These are phyloP conservation scores for Syngnathus acus DNA, from an alignment of 2,797 vertebrate genomes.

Conservation along the genomic window DNA sequence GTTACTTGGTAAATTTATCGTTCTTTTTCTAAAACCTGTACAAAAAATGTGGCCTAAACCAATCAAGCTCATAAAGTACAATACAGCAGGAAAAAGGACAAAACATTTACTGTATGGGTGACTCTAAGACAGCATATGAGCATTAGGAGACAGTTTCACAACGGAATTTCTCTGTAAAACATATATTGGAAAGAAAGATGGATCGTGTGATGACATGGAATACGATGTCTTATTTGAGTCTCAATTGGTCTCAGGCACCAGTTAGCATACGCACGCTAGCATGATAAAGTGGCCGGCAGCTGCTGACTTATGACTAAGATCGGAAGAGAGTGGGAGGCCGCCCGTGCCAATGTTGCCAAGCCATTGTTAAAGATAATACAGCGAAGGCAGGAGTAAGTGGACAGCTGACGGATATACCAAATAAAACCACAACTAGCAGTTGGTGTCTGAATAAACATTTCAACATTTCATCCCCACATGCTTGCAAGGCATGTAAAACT, in stretches of 20 bases:
- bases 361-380: conserved; percentile 47
- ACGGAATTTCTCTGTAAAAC: no score
- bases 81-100: no score
- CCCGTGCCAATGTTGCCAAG: conserved; percentile 64
- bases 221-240: conserved; percentile 14
- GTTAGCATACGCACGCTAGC: conserved; percentile 34
- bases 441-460: conserved; percentile 41
- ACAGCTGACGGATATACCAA: conserved; percentile 33
- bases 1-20: no score
- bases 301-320: conserved; percentile 74
- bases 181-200: no score
- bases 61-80: no score
- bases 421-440: conserved; percentile 48
- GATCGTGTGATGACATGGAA: neutral
- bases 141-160: no score
- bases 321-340: conserved; percentile 66
- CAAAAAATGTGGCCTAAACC: no score
- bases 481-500: conserved; percentile 8
- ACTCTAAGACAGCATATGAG: no score
- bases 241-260: conserved; percentile 5
- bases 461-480: conserved; percentile 25
- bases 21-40: no score
- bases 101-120: no score
- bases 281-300: conserved; percentile 52
- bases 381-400: conserved; percentile 21